Evolutionary conservation across 2,888 invertebrate genomes (phyloP).

Genomic region (Schizaphis graminum): DNA sequence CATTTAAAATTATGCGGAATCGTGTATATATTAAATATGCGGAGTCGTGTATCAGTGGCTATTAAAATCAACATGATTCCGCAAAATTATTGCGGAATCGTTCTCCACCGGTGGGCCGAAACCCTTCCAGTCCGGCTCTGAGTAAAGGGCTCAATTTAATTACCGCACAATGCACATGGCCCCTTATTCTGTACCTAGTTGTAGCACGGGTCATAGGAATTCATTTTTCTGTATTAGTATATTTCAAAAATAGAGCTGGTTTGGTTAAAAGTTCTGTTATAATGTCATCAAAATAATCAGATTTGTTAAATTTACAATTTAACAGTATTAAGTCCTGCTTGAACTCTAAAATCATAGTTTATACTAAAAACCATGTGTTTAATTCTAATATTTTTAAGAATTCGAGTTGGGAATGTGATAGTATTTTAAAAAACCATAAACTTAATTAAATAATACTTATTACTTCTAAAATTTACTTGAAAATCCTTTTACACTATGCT

Average conservation of each 20-base stretch:
- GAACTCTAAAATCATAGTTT: slow-evolving; percentile 2
- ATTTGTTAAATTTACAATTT: not conserved
- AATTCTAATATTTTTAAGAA: slow-evolving; percentile 25
- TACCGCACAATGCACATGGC: no score
- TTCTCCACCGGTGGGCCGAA: no score
- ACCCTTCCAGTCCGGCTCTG: no score
- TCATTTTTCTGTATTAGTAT: not conserved
- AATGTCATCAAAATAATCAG: not conserved
- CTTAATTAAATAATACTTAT: not conserved
- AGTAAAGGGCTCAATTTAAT: no score
- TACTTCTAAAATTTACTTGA: not conserved
- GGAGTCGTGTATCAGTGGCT: no score
- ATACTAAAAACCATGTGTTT: not conserved
- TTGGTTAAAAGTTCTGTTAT: not conserved
- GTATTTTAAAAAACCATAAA: not conserved
- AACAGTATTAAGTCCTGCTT: not conserved
- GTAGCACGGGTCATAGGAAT: not conserved
- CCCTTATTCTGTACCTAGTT: no score
- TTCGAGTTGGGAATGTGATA: not conserved
- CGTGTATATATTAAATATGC: no score
- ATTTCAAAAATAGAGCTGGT: slow-evolving; percentile 11
- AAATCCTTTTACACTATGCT: slow-evolving; percentile 23
- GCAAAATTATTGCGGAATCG: no score
- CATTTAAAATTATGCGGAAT: no score
- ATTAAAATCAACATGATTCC: no score